Base-by-base conservation (phyloP, 2,113 vertebrate species). In the Australoheros scitulus region DNA sequence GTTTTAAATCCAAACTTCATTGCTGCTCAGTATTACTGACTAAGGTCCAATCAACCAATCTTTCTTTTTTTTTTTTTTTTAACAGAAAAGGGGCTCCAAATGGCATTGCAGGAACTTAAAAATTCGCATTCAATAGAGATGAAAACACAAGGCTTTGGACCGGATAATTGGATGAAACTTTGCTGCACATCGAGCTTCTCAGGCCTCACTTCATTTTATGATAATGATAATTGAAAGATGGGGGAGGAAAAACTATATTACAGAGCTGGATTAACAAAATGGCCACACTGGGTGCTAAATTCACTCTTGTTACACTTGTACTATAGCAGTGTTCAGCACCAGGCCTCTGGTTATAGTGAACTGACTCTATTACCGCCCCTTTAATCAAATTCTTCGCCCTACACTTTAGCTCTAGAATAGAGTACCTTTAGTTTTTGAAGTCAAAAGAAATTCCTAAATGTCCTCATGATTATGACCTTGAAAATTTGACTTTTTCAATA, bases 141-240 rank as follows among this genome's bases (percentile, higher is more conserved):
- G 91, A 93, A 94, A 95, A 93, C 85, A 93, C 92, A 89, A 87
- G 85, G 91, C 92, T 88, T 84, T 92, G 81, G 82, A 95, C 93
- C 88, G 87, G 81, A 86, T 95, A 95, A 95, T 94, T 95, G 94
- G 92, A 93, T 93, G 82, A 89, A 96, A 94, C 91, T 93, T 91
- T 89, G 76, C 90, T 89, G 89, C 89, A 87, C 65, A 52, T 91
- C 75, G 55, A 82, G 88, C 87, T 92, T 92, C 91, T 93, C 92
- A 87, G 91, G 92, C 91, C 92, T 92, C 91, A 88, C 92, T 94
- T 93, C 89, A 89, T 93, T 94, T 94, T 86, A 92, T 90, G 94
- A 94, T 95, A 95, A 95, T 93, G 93, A 94, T 94, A 95, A 95
- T 95, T 93, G 90, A 95, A 95, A 95, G 93, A 93, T 87, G 92